Evolutionary conservation across 1,140 invertebrate species (phyloP), one percentile per base, ranked within the genome.

Genomic region (Scylla paramamosain): DNA sequence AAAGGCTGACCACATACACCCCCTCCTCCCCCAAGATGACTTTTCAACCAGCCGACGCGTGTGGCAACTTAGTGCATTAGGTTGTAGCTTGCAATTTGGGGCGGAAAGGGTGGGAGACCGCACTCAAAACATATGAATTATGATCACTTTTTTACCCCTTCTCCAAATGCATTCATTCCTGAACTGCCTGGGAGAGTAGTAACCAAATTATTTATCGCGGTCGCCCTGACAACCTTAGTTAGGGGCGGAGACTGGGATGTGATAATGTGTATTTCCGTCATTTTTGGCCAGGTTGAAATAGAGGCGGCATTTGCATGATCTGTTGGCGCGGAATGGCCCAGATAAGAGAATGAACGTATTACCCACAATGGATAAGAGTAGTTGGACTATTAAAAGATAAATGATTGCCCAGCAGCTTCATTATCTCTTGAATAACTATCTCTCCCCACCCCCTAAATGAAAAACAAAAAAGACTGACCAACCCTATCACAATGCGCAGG

Each of bases 101-200:
- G 84, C 28, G 84, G 46, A 52, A 48, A 31, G 83, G 87, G 86
- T 59, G 67, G 28, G 67, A 83, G 4, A 7, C 31, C n/a, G 29
- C 87, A 46, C 67, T 84, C 88, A 91, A 90, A 93, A 93, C 92
- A 87, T 52, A 93, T 93, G 92, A 93, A 93, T 93, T 93, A 93
- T 93, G 92, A 93, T 93, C 92, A 52, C 46, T 67, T 52, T 87
- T 92, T 95, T 95, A 91, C 77, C 90, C 94, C 89, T 95, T 92
- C 94, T 95, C 91, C 91, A 92, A 92, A 95, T 95, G 94, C 94
- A 95, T 95, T 95, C 94, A 84, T 95, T 92, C 91, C 91, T 95
- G 94, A 92, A 67, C 83, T 87, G 82, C 89, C 77, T 91, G 91
- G 91, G 52, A 93, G 82, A 95, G 94, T 59, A 92, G 84, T 67